These are phyloP conservation scores for Rhinoderma darwinii DNA, from an alignment of 2,113 vertebrate genomes.

Conservation along the genomic window DNA sequence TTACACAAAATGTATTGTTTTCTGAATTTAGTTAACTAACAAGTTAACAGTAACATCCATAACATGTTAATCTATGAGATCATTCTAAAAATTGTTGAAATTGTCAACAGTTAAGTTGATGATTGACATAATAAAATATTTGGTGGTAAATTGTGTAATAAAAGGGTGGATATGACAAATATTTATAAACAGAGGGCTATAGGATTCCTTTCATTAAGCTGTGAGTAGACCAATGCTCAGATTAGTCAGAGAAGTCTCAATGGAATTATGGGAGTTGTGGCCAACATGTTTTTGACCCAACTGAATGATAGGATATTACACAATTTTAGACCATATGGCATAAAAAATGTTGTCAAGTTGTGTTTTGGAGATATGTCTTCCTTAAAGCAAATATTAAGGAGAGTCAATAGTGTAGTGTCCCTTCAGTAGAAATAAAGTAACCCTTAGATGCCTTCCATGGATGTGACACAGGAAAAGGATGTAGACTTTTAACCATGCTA, in stretches of 20 bases:
- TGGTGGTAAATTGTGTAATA: not conserved
- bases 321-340: not conserved
- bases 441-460: too few species aligned
- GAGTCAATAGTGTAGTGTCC: not conserved
- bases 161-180: not conserved
- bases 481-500: too few species aligned
- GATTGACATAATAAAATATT: not conserved
- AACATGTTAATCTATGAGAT: not conserved
- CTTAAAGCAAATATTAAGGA: not conserved
- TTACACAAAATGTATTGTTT: not conserved
- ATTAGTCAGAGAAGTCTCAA: slow-evolving; percentile 13
- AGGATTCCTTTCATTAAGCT: not conserved
- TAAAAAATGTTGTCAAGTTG: not conserved
- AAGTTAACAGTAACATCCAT: not conserved
- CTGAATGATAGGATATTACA: not conserved
- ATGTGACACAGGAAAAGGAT: too few species aligned
- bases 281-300: not conserved
- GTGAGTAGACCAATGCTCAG: not conserved
- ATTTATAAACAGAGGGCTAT: not conserved
- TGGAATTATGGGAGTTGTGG: slow-evolving; percentile 24
- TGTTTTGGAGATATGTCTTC: not conserved
- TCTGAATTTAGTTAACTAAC: not conserved
- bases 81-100: not conserved
- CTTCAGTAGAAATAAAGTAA: not conserved
- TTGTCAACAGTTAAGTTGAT: not conserved